phyloP scores from a whole-genome alignment of 2,797 vertebrate genomes.

The Macrochelys suwanniensis region DNA sequence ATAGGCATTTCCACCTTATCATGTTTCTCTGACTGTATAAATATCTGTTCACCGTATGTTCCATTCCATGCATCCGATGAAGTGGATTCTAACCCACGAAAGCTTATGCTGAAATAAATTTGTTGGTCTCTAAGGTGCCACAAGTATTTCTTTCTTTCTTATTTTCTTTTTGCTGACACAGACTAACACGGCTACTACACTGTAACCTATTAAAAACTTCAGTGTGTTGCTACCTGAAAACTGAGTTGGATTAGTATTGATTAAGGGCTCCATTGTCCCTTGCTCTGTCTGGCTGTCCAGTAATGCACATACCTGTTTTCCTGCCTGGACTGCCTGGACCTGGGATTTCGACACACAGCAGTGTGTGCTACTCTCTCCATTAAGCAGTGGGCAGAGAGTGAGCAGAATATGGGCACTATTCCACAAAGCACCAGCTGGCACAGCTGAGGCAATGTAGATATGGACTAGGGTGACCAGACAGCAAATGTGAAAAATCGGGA shows the following conservation, averaged over 20 bases:
- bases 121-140: too few species aligned
- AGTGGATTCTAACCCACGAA: too few species aligned
- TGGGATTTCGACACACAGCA: neutral
- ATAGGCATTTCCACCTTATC: too few species aligned
- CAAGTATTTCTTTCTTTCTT: too few species aligned
- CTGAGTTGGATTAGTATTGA: neutral
- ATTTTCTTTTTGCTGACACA: too few species aligned
- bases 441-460: accelerated
- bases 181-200: too few species aligned
- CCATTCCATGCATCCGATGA: too few species aligned
- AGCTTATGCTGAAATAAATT: too few species aligned
- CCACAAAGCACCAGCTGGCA: neutral
- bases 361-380: neutral
- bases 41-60: too few species aligned
- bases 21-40: too few species aligned
- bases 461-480: neutral
- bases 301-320: neutral
- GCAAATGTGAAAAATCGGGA: too few species aligned
- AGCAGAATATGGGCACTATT: neutral
- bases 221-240: neutral
- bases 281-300: neutral
- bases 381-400: neutral
- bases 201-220: neutral
- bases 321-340: neutral
- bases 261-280: neutral